Conservation (phyloP, 2,888 invertebrate genomes). For the Ornithoptera alexandrae region DNA sequence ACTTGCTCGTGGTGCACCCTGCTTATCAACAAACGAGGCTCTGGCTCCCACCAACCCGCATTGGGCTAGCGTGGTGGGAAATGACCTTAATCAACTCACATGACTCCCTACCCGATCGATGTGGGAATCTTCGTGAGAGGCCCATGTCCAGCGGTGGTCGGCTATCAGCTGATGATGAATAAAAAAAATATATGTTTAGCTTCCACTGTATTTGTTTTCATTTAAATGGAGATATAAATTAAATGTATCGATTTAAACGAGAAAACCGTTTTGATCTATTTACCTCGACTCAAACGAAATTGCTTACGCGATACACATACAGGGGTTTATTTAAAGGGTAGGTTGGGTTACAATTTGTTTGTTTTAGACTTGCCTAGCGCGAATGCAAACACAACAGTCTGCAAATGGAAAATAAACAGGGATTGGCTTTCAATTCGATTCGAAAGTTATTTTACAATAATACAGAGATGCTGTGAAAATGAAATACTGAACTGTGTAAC, state of each 20-base stretch:
- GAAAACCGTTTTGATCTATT: constrained; percentile 6
- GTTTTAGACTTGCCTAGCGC: background rate
- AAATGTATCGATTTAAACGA: background rate
- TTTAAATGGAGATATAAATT: background rate
- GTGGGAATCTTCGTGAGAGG: too few species aligned
- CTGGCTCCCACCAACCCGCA: too few species aligned
- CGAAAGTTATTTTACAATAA: background rate
- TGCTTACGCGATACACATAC: background rate
- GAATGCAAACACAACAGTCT: constrained; percentile 9
- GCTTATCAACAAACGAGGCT: too few species aligned
- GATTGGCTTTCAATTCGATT: constrained; percentile 7
- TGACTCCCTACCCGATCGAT: too few species aligned
- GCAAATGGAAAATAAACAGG: constrained; percentile 16
- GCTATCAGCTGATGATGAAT: too few species aligned
- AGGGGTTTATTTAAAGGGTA: constrained; percentile 10
- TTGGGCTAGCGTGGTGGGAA: too few species aligned
- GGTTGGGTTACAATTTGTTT: constrained; percentile 6
- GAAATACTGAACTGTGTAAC: too few species aligned
- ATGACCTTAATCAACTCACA: too few species aligned
- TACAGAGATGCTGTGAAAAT: too few species aligned
- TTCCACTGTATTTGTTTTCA: background rate
- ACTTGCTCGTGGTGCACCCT: too few species aligned
- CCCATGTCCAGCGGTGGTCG: too few species aligned
- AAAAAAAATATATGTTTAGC: background rate
- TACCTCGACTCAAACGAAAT: background rate